Evolutionary conservation across 2,113 vertebrate genomes (phyloP).

Genomic region (Cinclus cinclus): DNA sequence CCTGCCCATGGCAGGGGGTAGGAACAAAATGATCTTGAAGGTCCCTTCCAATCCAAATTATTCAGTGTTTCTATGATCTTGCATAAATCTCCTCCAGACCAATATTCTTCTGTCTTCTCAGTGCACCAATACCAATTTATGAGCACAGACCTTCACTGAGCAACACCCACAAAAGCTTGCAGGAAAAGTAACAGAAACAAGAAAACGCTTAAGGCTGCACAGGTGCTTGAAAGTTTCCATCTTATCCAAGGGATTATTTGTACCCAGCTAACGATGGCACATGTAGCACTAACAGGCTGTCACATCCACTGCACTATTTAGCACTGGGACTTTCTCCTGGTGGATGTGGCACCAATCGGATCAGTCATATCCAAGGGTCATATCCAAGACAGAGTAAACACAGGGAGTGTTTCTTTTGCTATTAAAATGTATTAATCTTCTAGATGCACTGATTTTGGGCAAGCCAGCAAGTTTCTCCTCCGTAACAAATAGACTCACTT

Average conservation of each 20-base stretch:
- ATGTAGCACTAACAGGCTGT: background rate
- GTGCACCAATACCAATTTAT: background rate
- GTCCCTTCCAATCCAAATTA: background rate
- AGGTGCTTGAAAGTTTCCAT: background rate
- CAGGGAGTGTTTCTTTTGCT: background rate
- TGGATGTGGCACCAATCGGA: accelerated
- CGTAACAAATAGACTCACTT: background rate
- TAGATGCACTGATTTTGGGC: background rate
- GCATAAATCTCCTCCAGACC: background rate
- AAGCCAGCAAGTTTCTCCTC: background rate
- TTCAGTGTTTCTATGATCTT: background rate
- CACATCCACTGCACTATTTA: background rate
- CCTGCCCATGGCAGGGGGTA: background rate
- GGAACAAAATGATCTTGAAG: background rate
- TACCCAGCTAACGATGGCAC: background rate
- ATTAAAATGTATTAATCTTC: background rate
- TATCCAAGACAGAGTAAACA: background rate
- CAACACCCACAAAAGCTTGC: background rate
- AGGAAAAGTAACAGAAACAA: background rate
- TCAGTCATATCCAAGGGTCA: background rate
- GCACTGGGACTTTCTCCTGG: background rate
- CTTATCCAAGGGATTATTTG: background rate
- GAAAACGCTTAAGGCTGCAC: background rate
- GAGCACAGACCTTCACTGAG: background rate
- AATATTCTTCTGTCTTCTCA: background rate